Evolutionary conservation across 2,113 vertebrate genomes (phyloP).

Genomic region (Cacatua alba): DNA sequence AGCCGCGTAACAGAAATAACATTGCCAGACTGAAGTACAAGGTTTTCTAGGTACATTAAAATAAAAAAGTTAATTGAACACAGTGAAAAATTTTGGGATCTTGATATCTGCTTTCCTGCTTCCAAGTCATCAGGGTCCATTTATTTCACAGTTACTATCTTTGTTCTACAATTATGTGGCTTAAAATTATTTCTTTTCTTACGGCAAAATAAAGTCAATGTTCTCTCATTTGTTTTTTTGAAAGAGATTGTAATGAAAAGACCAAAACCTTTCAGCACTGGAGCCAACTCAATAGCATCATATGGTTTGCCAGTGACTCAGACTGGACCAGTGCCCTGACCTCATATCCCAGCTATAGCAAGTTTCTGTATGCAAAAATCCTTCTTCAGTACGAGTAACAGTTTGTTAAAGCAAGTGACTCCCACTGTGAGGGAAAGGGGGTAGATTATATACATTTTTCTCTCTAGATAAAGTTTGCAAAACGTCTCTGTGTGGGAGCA

Average conservation of each 20-base stretch:
- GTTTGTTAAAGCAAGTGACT: not conserved
- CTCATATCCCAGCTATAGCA: not conserved
- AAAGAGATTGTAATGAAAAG: not conserved
- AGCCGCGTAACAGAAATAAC: not conserved
- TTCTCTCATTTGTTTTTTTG: not conserved
- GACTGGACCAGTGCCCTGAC: not conserved
- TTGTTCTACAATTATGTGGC: not conserved
- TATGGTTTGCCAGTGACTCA: not conserved
- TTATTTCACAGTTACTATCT: not conserved
- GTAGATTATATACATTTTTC: not conserved
- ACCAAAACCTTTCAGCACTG: not conserved
- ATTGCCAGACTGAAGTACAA: not conserved
- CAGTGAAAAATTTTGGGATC: not conserved
- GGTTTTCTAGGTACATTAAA: not conserved
- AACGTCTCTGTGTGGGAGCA: not conserved
- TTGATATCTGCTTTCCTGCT: not conserved
- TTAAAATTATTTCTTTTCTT: not conserved
- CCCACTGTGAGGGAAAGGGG: not conserved
- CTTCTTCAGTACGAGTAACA: not conserved
- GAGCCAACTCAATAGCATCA: not conserved
- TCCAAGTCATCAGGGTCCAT: not conserved
- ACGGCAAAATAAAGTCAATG: not conserved
- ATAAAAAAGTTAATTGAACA: not conserved
- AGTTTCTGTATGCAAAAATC: not conserved
- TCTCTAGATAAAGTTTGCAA: not conserved